Conservation (phyloP, 2,888 invertebrate genomes). For the Lepidocyrtinus sp. region DNA sequence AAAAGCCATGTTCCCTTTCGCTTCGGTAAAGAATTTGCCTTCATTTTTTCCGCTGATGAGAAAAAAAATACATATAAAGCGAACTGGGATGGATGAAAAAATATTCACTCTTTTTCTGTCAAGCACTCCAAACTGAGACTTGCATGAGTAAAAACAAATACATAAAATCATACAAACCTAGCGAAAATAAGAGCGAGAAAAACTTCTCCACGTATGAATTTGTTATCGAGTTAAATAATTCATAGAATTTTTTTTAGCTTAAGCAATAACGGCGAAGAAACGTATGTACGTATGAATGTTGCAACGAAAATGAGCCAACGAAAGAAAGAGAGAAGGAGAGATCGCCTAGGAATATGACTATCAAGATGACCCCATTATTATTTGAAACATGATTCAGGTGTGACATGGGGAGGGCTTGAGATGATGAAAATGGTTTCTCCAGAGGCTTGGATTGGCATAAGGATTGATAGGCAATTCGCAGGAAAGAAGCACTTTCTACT, state of each 20-base stretch:
- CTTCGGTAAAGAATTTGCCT: background rate
- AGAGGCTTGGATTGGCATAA: slow-evolving; percentile 57
- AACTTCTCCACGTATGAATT: slow-evolving; percentile 42
- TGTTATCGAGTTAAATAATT: slow-evolving; percentile 54
- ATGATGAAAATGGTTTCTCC: slow-evolving; percentile 60
- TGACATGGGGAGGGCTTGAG: slow-evolving; percentile 55
- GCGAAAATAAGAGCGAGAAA: slow-evolving; percentile 15
- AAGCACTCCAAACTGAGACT: too few relatives aligned
- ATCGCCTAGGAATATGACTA: slow-evolving; percentile 12
- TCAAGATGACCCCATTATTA: slow-evolving; percentile 60
- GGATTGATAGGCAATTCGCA: slow-evolving; percentile 60
- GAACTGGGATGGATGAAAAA: background rate
- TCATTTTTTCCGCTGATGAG: slow-evolving; percentile 11
- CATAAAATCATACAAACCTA: background rate
- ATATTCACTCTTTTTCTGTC: slow-evolving; percentile 3
- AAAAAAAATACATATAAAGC: background rate
- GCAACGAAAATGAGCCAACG: slow-evolving; percentile 24
- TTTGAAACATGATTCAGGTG: slow-evolving; percentile 63
- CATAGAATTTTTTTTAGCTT: slow-evolving; percentile 41
- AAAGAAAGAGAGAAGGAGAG: background rate
- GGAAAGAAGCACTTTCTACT: slow-evolving; percentile 56
- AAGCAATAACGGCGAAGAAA: slow-evolving; percentile 25
- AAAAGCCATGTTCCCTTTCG: background rate
- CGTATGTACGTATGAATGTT: slow-evolving; percentile 7
- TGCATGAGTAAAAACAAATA: too few relatives aligned